Evolutionary conservation across 2,888 invertebrate genomes (phyloP), one percentile per base, ranked within the genome.

Genomic region (Patella pellucida): DNA sequence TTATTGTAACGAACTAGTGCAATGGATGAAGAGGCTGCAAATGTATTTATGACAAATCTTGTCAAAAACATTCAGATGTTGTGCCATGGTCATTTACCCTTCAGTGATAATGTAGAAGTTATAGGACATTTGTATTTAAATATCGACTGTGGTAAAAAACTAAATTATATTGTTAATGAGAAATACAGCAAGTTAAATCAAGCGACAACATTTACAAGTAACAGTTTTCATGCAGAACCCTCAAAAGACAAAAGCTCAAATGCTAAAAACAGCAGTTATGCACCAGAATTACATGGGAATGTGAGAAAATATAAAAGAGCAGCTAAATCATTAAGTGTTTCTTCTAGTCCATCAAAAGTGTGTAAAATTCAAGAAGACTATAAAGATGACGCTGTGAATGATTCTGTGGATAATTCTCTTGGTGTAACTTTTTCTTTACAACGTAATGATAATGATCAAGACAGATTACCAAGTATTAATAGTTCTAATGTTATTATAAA

Each of bases 161-260:
- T 62, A 23, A 62, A 62, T 62, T 62, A 62, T 62, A 62, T 62
- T 23, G 62, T 62, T 23, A 62, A 62, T 62, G 62, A 62, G 23
- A 62, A 62, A 62, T 62, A 23, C 23, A 23, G 19, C 19, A 62
- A 62, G 23, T 14, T 23, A 3, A 23, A 62, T 14, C 19, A 19
- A 23, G 19, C 23, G 11, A 23, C 23, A 11, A 62, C 19, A 23
- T 62, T 23, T 62, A 62, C 23, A 23, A 62, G 62, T 62, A 23
- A 62, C 19, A 62, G 62, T 23, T 62, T 62, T 23, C 62, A 62
- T 62, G 62, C 62, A 23, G 62, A 62, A 62, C 62, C 62, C 41
- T 41, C 41, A 62, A 62, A 62, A 62, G 19, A 62, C 19, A 62
- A 14, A 62, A 41, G 41, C 41, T 41, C 41, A 41, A 7, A 41